Evolutionary conservation across 2,113 vertebrate genomes (phyloP).

Genomic region (Nanorana parkeri): DNA sequence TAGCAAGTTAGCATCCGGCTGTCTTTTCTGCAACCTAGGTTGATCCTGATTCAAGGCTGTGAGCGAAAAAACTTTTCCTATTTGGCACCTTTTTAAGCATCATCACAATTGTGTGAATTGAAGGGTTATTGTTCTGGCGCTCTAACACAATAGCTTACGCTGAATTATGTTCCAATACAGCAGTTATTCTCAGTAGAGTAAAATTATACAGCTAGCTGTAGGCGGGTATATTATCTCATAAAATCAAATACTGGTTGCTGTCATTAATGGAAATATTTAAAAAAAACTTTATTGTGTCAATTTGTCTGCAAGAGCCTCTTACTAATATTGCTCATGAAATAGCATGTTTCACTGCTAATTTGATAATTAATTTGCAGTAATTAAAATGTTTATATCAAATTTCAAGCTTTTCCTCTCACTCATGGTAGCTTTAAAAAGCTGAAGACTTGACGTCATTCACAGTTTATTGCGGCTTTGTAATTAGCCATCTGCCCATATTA

Average conservation of each 20-base stretch:
- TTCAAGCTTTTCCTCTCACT: slow-evolving; percentile 38
- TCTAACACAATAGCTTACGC: no score
- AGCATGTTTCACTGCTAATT: slow-evolving; percentile 36
- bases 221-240: not conserved
- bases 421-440: slow-evolving; percentile 43
- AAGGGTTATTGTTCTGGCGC: no score
- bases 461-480: slow-evolving; percentile 49
- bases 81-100: no score
- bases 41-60: no score
- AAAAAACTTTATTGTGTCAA: not conserved
- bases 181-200: no score
- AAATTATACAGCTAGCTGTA: not conserved
- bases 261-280: not conserved
- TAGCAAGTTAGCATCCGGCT: no score
- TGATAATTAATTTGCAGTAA: slow-evolving; percentile 40
- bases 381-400: slow-evolving; percentile 53
- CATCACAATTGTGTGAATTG: no score
- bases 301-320: not conserved
- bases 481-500: slow-evolving; percentile 51
- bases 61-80: no score
- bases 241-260: not conserved
- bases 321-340: slow-evolving; percentile 22
- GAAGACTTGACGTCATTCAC: slow-evolving; percentile 49
- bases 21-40: no score
- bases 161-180: no score